Base-by-base conservation (phyloP, 2,113 vertebrate species). In the Rhagologus leucostigma region DNA sequence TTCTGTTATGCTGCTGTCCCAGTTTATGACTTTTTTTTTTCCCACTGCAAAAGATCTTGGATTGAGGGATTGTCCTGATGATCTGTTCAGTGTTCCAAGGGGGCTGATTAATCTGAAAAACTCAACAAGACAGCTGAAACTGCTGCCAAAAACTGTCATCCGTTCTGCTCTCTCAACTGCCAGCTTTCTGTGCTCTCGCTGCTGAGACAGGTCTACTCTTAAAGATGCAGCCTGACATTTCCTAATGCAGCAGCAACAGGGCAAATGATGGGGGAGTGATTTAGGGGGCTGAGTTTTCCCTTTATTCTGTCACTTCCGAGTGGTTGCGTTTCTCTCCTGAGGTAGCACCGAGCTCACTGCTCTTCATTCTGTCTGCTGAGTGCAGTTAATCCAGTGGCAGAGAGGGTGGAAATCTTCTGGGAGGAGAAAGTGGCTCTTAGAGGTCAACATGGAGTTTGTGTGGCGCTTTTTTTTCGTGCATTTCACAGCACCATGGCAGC, bases 91-190 rank as follows among this genome's bases (percentile, higher is more conserved):
- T 94, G 92, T 96, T 96, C 95, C 95, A 97, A 96, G 91, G 96
- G 79, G 87, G 93, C 93, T 97, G 97, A 97, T 95, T 97, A 96
- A 97, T 96, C 95, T 97, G 96, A 97, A 96, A 97, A 97, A 97
- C 96, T 93, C 94, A 95, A 96, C 90, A 89, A 96, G 97, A 97
- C 97, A 97, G 97, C 95, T 96, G 95, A 96, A 97, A 89, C 87
- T 1, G 17, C 95, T 97, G 97, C 97, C 97, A 97, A 97, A 95
- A 97, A 94, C 80, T 95, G 93, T 96, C 96, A 94, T 96, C 89
- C 92, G 16, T 77, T 94, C 77, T 95, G 87, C 85, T 91, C 85
- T 95, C 95, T 95, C 93, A 49, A 96, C 96, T 96, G 97, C 96
- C 97, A 97, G 95, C 87, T 95, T 50, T 95, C 87, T 74, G 57